These are phyloP conservation scores for Episyrphus balteatus DNA, from an alignment of 1,140 invertebrate species.

Conservation along the genomic window DNA sequence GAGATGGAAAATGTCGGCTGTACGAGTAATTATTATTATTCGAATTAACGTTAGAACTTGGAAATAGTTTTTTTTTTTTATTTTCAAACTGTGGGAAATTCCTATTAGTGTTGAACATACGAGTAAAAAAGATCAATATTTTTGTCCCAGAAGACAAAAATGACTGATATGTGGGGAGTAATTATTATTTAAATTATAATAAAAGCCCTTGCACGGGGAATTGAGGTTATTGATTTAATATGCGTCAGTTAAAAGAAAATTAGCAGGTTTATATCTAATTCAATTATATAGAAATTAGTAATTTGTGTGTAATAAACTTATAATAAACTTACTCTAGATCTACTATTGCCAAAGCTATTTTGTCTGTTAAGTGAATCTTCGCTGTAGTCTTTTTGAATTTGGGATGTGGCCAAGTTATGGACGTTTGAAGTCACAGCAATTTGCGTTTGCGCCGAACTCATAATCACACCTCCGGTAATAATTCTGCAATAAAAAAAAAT, in stretches of 20 bases:
- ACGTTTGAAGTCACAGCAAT: constrained; percentile 36
- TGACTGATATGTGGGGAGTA: too few relatives aligned
- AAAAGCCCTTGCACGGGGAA: background rate
- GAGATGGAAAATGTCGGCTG: too few relatives aligned
- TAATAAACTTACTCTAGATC: constrained; percentile 22
- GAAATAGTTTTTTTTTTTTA: too few relatives aligned
- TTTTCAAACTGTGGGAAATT: too few relatives aligned
- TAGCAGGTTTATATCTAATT: too few relatives aligned
- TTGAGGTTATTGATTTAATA: background rate
- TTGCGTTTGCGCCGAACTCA: constrained; percentile 38
- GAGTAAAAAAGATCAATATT: too few relatives aligned
- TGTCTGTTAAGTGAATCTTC: constrained; percentile 29
- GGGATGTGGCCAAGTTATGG: constrained; percentile 30
- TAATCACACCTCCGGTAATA: constrained; percentile 36
- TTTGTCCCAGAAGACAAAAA: too few relatives aligned
- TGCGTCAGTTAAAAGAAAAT: background rate
- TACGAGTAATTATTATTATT: too few relatives aligned
- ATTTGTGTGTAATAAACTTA: background rate
- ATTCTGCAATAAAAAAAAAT: too few relatives aligned
- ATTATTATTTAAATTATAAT: background rate
- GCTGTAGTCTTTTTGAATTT: constrained; percentile 18
- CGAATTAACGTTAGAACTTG: too few relatives aligned
- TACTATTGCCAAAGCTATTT: constrained; percentile 31
- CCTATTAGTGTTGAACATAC: too few relatives aligned
- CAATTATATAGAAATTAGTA: background rate